Conservation (phyloP, 2,888 invertebrate genomes). For the Hetaerina titia region DNA sequence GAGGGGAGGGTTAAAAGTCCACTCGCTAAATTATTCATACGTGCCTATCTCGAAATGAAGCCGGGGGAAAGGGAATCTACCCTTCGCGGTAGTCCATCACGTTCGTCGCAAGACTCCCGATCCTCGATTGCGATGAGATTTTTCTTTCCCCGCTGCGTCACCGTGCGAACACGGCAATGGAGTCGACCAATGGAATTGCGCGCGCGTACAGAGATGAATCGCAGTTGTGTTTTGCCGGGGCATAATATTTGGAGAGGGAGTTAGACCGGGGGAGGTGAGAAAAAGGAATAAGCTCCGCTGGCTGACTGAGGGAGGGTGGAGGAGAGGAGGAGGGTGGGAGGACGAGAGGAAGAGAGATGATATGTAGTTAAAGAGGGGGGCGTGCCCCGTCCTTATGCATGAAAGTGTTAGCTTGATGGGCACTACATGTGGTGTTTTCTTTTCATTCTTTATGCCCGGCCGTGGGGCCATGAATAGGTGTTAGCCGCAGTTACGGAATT, state of each 20-base stretch:
- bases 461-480: slow-evolving; percentile 37
- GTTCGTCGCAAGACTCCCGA: too few species aligned
- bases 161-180: too few species aligned
- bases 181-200: background rate
- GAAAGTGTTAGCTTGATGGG: slow-evolving; percentile 53
- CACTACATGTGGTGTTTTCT: slow-evolving; percentile 16
- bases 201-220: background rate
- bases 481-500: slow-evolving; percentile 63
- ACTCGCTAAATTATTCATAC: too few species aligned
- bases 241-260: background rate
- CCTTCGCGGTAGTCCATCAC: too few species aligned
- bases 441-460: slow-evolving; percentile 13
- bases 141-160: too few species aligned
- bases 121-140: too few species aligned
- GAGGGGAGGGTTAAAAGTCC: too few species aligned
- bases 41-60: too few species aligned
- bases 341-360: background rate
- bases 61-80: too few species aligned
- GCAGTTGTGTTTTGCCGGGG: background rate
- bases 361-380: slow-evolving; percentile 2
- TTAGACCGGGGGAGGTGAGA: background rate
- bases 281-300: background rate
- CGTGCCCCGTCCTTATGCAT: background rate
- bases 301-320: background rate
- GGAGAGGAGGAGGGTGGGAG: background rate